Conservation (phyloP, 2,797 vertebrate species). For the Cyclopterus lumpus region DNA sequence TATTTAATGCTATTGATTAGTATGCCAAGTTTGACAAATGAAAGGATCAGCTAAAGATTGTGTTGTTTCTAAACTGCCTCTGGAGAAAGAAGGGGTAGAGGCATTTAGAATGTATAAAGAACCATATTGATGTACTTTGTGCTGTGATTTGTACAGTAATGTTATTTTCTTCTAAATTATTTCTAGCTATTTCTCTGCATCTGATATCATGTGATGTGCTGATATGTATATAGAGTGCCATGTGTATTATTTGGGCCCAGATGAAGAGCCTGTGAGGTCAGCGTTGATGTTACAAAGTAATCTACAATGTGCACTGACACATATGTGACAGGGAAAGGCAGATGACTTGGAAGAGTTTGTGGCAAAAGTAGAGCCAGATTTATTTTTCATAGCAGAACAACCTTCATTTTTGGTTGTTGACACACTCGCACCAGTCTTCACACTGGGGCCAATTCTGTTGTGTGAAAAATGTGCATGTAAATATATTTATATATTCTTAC, state of each 20-base stretch:
- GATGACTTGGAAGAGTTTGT: neutral
- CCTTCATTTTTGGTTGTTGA: too few relatives aligned
- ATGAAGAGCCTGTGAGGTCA: neutral
- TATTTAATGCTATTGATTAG: conserved; percentile 7
- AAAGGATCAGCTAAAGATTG: neutral
- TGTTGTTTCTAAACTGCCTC: neutral
- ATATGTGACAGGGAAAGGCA: neutral
- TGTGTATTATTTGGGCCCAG: neutral
- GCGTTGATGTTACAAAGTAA: neutral
- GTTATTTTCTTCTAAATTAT: neutral
- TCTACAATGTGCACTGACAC: neutral
- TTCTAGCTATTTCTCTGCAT: neutral
- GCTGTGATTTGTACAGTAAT: neutral
- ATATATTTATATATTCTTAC: too few relatives aligned
- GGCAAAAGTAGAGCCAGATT: neutral
- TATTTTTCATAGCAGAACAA: neutral
- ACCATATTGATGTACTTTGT: neutral
- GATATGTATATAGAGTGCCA: neutral
- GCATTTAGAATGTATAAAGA: neutral
- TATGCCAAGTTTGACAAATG: neutral
- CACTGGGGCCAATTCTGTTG: too few relatives aligned
- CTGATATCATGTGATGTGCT: neutral
- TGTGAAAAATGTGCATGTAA: too few relatives aligned
- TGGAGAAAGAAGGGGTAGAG: neutral
- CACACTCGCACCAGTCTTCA: too few relatives aligned